These are phyloP conservation scores for Alviniconcha strummeri DNA, from an alignment of 2,888 invertebrate species.

Conservation along the genomic window DNA sequence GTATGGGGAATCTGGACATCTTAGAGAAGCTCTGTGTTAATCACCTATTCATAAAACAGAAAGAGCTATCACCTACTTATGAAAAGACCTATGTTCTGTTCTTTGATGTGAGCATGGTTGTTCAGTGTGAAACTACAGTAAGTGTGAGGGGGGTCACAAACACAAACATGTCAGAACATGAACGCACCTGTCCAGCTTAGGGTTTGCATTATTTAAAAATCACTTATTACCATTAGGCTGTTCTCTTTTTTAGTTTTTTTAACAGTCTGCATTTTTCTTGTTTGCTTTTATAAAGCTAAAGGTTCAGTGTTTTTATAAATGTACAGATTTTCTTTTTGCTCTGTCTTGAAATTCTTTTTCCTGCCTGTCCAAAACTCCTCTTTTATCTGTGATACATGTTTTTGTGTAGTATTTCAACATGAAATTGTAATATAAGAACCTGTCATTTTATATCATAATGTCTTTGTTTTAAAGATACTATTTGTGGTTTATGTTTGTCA, in stretches of 20 bases:
- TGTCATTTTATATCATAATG: too few relatives aligned
- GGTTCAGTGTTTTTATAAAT: too few relatives aligned
- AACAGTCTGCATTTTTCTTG: not conserved
- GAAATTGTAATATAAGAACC: too few relatives aligned
- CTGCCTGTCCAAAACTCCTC: not conserved
- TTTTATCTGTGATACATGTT: not conserved
- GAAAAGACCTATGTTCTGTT: slow-evolving; percentile 21
- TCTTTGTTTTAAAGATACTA: too few relatives aligned
- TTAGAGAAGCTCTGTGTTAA: too few relatives aligned
- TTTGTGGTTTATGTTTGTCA: too few relatives aligned
- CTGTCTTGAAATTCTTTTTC: not conserved
- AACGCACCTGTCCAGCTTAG: too few relatives aligned
- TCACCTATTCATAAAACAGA: slow-evolving; percentile 20
- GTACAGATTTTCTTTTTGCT: not conserved
- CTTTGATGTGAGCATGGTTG: slow-evolving; percentile 19
- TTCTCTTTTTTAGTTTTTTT: not conserved
- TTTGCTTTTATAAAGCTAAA: not conserved
- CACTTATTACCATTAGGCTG: too few relatives aligned
- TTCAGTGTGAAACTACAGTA: not conserved
- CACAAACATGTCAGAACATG: not conserved
- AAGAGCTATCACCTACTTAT: slow-evolving; percentile 20
- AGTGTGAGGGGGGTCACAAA: not conserved
- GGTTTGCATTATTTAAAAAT: too few relatives aligned
- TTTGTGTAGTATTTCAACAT: too few relatives aligned
- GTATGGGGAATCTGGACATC: too few relatives aligned